Base-by-base conservation (phyloP, 2,888 invertebrate species). In the Agrotis puta region DNA sequence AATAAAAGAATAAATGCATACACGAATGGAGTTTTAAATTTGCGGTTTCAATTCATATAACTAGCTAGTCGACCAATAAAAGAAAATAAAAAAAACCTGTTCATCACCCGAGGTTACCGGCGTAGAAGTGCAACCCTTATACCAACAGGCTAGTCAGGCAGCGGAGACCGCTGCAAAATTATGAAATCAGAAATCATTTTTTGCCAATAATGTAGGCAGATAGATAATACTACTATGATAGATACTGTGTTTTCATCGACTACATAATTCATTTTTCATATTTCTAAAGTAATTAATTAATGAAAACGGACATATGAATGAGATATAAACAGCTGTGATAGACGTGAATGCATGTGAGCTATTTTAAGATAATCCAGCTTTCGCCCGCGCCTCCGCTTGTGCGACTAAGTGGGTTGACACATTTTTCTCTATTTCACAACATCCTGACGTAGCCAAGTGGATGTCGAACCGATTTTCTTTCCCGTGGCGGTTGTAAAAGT, bases 351-450 rank as follows among this genome's bases (percentile, higher is more conserved):
- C 53, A 48, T 72, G 76, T 54, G 69, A 66, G 72, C 59, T 79
- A 79, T 80, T 76, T 79, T 50, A 66, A 79, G 79, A 79, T 76
- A 56, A 80, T 66, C 81, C 76, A 67, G 64, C 81, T 79, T 79
- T 79, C 76, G 53, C 81, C 14, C 27, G 68, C 54, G 76, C 65
- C 80, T 62, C 58, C 54, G 54, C 27, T 64, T 43, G 47, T 48
- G 24, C 16, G 27, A 47, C 51, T 62, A 67, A 67, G 79, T 76
- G 63, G 75, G 76, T 68, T 75, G 71, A 71, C 71, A 80, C 53
- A 75, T 79, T 80, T 80, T 79, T 80, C 45, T 71, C 47, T 24
- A 13, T 71, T 75, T 75, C 68, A 56, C 76, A 71, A 76, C 71
- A 65, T 71, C 71, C 65, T 64, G 58, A 68, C 57, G 64, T 13